phyloP scores from a whole-genome alignment of 2,113 vertebrate species.

The Monopterus albus region DNA sequence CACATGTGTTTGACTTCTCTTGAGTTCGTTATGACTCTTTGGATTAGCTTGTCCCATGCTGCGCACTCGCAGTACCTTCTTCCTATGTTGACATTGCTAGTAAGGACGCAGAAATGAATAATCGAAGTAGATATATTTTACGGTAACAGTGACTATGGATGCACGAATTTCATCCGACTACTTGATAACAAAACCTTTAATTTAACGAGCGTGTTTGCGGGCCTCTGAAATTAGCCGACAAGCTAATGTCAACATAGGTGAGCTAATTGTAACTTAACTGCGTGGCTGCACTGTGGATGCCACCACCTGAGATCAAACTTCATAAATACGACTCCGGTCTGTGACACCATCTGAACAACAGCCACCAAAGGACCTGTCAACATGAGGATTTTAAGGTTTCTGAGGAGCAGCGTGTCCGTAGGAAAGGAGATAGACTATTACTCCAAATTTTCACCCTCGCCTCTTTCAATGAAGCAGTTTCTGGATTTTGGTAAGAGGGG shows the following conservation, averaged over 20 bases:
- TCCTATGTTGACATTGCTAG: not conserved
- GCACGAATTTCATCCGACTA: not conserved
- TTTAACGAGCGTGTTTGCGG: not conserved
- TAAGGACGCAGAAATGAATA: not conserved
- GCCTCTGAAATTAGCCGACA: conserved; percentile 17
- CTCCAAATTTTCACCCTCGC: conserved; percentile 85
- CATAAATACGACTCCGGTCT: not conserved
- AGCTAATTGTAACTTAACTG: not conserved
- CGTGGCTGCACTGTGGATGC: not conserved
- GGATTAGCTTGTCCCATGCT: not conserved
- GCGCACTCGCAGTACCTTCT: no score
- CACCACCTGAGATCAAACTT: not conserved
- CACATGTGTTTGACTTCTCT: conserved; percentile 28
- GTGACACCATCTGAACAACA: not conserved
- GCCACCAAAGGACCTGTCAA: not conserved
- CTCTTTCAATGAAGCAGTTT: conserved; percentile 88
- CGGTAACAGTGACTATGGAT: not conserved
- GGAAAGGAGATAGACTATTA: conserved; percentile 84
- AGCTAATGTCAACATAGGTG: conserved; percentile 34
- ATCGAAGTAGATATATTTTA: not conserved
- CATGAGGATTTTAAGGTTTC: conserved; percentile 81
- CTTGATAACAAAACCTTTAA: not conserved
- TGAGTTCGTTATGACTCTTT: conserved; percentile 27
- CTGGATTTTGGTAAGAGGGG: conserved; percentile 83
- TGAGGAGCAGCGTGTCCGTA: conserved; percentile 76